These are phyloP conservation scores for Bos taurus DNA, from an alignment of 2,113 vertebrate species.

Conservation along the genomic window ARS-UCD2.0 NW_020192292.1:2336501-2337000, in stretches of 20 bases:
- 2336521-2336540: not conserved
- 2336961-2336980: too few species aligned
- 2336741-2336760: not conserved
- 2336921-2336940: not conserved
- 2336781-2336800: not conserved
- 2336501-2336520: not conserved
- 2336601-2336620: not conserved
- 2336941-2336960: not conserved
- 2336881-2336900: not conserved
- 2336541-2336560: not conserved
- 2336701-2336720: not conserved
- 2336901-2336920: not conserved
- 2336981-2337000: too few species aligned
- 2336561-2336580: not conserved
- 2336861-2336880: not conserved
- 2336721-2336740: not conserved
- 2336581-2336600: not conserved
- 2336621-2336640: not conserved
- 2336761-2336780: not conserved
- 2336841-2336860: not conserved
- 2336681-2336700: not conserved
- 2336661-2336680: not conserved
- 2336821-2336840: not conserved
- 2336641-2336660: not conserved
- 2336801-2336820: not conserved